These are phyloP conservation scores for Calycopis cecrops DNA, from an alignment of 1,140 invertebrate species.

Conservation along the genomic window DNA sequence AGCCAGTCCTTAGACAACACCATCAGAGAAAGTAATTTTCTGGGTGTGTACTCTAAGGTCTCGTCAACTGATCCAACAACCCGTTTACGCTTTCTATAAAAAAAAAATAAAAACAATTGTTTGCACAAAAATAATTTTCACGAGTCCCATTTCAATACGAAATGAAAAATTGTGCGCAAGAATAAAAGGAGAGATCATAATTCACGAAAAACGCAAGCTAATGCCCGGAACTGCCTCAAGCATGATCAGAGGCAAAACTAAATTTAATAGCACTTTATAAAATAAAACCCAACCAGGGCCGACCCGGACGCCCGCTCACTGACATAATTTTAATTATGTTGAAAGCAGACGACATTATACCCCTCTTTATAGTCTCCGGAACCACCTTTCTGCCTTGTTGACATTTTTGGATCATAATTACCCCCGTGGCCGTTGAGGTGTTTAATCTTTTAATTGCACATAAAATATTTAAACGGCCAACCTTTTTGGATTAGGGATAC, in stretches of 20 bases:
- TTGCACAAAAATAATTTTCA: neutral
- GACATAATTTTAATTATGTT: conserved; percentile 73
- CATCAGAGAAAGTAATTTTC: too few species aligned
- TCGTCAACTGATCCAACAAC: too few species aligned
- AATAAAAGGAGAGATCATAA: conserved; percentile 66
- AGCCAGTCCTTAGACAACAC: too few species aligned
- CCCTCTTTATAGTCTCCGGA: conserved; percentile 62
- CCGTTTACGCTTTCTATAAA: too few species aligned
- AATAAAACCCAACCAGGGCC: conserved; percentile 62
- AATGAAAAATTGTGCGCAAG: conserved; percentile 54
- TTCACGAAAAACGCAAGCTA: conserved; percentile 66
- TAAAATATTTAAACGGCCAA: conserved; percentile 12
- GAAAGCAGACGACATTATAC: conserved; percentile 65
- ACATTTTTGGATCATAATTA: conserved; percentile 42
- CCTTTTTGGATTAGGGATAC: conserved; percentile 10
- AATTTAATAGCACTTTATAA: conserved; percentile 72
- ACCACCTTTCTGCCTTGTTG: conserved; percentile 35
- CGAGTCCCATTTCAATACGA: conserved; percentile 18
- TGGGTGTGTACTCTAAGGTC: too few species aligned
- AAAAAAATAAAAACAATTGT: too few species aligned
- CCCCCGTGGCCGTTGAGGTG: conserved; percentile 23
- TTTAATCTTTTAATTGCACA: conserved; percentile 29
- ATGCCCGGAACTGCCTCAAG: conserved; percentile 54
- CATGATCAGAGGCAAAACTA: conserved; percentile 73
- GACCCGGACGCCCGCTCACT: conserved; percentile 61